A percentile compares a stretch with the other conserved stretches of the same genome.
phyloP scores from a whole-genome alignment of 2,888 invertebrate species.

The Tetramorium bicarinatum region DNA sequence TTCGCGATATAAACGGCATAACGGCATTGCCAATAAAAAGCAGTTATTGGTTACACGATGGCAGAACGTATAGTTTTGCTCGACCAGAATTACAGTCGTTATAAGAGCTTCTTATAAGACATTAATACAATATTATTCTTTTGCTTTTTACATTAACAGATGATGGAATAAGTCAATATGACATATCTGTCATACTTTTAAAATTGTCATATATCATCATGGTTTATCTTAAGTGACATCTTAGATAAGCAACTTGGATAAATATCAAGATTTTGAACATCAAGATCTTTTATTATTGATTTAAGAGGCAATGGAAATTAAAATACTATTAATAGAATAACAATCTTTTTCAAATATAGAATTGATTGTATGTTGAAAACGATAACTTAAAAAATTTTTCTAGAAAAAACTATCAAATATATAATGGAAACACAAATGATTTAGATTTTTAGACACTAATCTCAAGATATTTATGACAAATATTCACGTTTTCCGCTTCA shows the following conservation, averaged over 20 bases:
- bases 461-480: background rate
- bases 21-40: conserved; percentile 68
- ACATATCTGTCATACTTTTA: background rate
- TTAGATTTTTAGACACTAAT: background rate
- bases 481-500: no score
- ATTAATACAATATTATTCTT: conserved; percentile 30
- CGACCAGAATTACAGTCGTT: conserved; percentile 40
- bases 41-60: conserved; percentile 32
- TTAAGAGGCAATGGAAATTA: background rate
- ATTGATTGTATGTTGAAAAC: background rate
- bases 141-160: conserved; percentile 1
- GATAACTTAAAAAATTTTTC: background rate
- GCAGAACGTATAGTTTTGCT: conserved; percentile 34
- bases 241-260: background rate
- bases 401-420: background rate
- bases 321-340: conserved; percentile 5
- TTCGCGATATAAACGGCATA: conserved; percentile 64
- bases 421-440: background rate
- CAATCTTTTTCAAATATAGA: background rate
- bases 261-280: background rate
- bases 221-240: conserved; percentile 25
- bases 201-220: background rate
- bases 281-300: background rate
- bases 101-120: conserved; percentile 26
- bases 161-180: background rate